phyloP scores from a whole-genome alignment of 2,797 vertebrate species.

The Columba guinea region DNA sequence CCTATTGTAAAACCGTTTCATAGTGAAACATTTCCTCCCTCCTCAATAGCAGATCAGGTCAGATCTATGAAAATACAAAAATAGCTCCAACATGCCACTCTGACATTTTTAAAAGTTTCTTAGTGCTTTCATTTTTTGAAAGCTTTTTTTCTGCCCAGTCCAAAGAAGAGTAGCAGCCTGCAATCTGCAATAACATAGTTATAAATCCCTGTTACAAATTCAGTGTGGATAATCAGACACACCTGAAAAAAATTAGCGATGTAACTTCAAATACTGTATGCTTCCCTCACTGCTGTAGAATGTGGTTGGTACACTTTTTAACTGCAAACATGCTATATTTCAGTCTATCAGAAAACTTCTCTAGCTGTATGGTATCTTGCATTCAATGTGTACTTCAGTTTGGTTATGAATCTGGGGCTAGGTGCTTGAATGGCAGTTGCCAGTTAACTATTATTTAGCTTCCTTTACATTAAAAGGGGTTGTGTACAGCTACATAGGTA shows the following conservation, averaged over 20 bases:
- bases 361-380: no score
- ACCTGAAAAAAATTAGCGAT: background rate
- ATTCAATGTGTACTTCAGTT: background rate
- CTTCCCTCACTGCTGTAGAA: background rate
- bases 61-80: background rate
- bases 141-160: background rate
- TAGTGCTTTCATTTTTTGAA: background rate
- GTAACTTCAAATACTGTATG: background rate
- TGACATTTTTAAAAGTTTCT: background rate
- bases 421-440: background rate
- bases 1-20: background rate
- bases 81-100: background rate
- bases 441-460: background rate
- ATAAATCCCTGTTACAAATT: background rate
- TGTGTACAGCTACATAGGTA: background rate
- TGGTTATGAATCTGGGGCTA: background rate
- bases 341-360: background rate
- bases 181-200: rapidly evolving
- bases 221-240: background rate
- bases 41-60: background rate
- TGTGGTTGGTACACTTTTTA: rapidly evolving
- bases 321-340: background rate
- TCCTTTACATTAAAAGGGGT: background rate
- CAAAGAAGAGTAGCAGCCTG: background rate
- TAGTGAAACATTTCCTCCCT: background rate